phyloP scores from a whole-genome alignment of 92 coral and sea anemone species.

The Diadumene lineata region DNA sequence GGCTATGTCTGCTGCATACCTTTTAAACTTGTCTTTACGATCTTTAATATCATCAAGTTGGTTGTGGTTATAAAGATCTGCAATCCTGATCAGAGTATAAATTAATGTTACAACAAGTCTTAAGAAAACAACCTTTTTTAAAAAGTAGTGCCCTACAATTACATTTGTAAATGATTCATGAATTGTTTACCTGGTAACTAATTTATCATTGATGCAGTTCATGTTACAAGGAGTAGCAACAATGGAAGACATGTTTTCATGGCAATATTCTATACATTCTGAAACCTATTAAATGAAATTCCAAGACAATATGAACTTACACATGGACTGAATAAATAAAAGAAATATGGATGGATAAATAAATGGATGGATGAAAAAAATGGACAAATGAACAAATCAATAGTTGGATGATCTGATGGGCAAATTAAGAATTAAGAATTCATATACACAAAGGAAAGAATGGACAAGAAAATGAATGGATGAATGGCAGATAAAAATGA shows the following conservation, averaged over 20 bases:
- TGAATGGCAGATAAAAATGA: neutral
- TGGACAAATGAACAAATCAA: neutral
- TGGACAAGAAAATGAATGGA: neutral
- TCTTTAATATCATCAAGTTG: constrained; percentile 89
- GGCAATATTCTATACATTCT: constrained; percentile 83
- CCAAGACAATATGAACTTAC: neutral
- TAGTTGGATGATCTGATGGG: neutral
- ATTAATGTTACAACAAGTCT: neutral
- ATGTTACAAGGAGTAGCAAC: constrained; percentile 93
- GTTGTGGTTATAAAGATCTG: constrained; percentile 82
- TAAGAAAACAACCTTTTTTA: neutral
- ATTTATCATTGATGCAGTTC: constrained; percentile 96
- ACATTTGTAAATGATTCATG: neutral
- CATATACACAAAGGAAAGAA: neutral
- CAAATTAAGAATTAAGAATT: too few species aligned
- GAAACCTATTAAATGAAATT: constrained; percentile 53
- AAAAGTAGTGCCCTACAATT: too few species aligned
- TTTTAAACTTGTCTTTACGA: constrained; percentile 94
- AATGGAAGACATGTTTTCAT: constrained; percentile 91
- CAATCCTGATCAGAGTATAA: constrained; percentile 61
- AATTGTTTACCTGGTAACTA: constrained; percentile 79
- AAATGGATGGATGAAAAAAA: neutral
- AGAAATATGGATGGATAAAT: neutral
- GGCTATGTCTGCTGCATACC: too few species aligned
- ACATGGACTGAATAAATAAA: neutral